Conservation (phyloP, 2,888 invertebrate genomes). For the Seira sanloemensis region DNA sequence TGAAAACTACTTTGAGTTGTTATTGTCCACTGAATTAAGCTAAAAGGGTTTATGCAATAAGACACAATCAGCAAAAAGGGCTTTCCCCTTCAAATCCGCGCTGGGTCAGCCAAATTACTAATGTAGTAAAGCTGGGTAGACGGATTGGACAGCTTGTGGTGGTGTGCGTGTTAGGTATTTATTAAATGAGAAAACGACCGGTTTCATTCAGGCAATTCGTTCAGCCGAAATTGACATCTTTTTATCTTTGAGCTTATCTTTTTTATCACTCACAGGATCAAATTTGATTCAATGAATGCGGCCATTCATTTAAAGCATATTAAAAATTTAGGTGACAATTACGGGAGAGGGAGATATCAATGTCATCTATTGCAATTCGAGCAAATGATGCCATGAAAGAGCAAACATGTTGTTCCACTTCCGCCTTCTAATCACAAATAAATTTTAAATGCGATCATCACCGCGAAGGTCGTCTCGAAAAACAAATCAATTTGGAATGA, state of each 20-base stretch:
- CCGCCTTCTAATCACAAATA: background rate
- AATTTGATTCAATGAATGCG: no score
- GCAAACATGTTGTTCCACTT: background rate
- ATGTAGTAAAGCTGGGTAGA: background rate
- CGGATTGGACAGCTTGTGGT: background rate
- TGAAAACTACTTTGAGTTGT: background rate
- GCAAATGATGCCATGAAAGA: constrained; percentile 13
- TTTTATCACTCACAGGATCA: background rate
- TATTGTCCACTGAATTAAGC: background rate
- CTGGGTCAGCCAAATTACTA: background rate
- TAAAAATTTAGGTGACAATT: background rate
- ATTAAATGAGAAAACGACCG: background rate
- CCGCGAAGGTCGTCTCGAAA: background rate
- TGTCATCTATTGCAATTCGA: background rate
- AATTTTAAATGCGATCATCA: background rate
- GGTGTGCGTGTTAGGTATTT: background rate
- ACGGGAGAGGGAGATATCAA: background rate
- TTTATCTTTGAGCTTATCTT: background rate
- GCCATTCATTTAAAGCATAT: background rate
- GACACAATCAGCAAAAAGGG: background rate
- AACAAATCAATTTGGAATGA: background rate
- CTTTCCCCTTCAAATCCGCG: background rate
- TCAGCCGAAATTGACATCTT: background rate
- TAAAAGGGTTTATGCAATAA: background rate
- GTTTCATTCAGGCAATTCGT: background rate